Evolutionary conservation across 2,113 vertebrate genomes (phyloP).

Genomic region (Elachura formosa): DNA sequence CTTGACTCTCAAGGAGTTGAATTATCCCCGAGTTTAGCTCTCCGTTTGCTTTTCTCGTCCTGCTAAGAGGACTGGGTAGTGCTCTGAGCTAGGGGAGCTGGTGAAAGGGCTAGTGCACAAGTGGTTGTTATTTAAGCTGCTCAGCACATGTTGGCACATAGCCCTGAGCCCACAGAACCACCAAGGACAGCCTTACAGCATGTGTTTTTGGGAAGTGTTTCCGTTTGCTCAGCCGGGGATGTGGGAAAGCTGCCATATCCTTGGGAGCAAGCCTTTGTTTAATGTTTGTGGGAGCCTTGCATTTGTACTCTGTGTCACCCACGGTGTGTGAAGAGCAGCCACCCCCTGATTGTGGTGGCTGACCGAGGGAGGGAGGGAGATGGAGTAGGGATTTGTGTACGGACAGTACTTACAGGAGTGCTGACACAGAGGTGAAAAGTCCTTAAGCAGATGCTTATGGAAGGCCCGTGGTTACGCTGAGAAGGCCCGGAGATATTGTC

Average conservation of each 20-base stretch:
- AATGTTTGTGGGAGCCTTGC: not conserved
- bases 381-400: not conserved
- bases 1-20: not conserved
- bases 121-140: not conserved
- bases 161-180: not conserved
- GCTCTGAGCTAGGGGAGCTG: not conserved
- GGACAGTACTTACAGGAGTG: not conserved
- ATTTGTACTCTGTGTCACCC: not conserved
- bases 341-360: not conserved
- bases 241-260: not conserved
- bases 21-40: not conserved
- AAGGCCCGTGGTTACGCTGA: accelerated
- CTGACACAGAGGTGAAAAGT: not conserved
- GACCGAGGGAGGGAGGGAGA: not conserved
- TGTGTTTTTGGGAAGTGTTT: not conserved
- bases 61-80: not conserved
- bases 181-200: not conserved
- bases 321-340: not conserved
- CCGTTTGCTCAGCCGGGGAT: not conserved
- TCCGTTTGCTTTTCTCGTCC: not conserved
- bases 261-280: not conserved
- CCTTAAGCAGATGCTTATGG: not conserved
- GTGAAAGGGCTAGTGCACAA: not conserved
- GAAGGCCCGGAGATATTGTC: not conserved
- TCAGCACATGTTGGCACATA: not conserved